Evolutionary conservation across 2,797 vertebrate species (phyloP), one percentile per base, ranked within the genome.

Genomic region (Bradypus variegatus): DNA sequence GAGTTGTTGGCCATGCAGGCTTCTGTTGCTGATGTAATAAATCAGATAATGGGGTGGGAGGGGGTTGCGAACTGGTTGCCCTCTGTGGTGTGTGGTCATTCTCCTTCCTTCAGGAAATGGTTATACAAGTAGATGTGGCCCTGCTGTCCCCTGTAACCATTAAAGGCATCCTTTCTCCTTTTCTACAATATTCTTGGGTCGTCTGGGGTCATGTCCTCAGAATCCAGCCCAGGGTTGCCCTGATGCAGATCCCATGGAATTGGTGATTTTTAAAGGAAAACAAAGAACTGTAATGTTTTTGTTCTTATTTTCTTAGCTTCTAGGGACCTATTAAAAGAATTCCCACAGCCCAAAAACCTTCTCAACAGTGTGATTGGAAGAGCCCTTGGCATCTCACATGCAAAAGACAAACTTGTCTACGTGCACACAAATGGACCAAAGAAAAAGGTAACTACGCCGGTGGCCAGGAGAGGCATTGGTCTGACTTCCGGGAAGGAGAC

Each of bases 321-420:
- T 92, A 97, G 97, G 95, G 97, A 97, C 95, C 96, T 98, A 92
- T 83, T 99, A 87, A 98, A 98, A 95, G 98, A 99, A 95, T 99
- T 99, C 94, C 99, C 99, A 77, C 97, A 99, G 67, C 98, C 99
- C 3, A 99, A 99, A 97, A 96, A 96, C 86, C 98, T 99, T 19
- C 96, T 99, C 90, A 96, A 98, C 96, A 98, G 96, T 0, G 98
- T 98, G 33, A 97, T 99, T 55, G 97, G 98, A 82, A 97, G 98
- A 76, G 98, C 98, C 8, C 96, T 99, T 65, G 97, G 98, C 86
- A 97, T 98, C 88, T 97, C 96, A 7, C 98, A 99, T 88, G 96
- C 98, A 0, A 98, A 98, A 72, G 97, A 98, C 92, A 95, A 98
- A 67, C 97, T 99, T 96, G 98, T 98, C 94, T 99, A 99, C 94